Evolutionary conservation across 1,140 invertebrate genomes (phyloP).

Genomic region (Heliothis virescens): DNA sequence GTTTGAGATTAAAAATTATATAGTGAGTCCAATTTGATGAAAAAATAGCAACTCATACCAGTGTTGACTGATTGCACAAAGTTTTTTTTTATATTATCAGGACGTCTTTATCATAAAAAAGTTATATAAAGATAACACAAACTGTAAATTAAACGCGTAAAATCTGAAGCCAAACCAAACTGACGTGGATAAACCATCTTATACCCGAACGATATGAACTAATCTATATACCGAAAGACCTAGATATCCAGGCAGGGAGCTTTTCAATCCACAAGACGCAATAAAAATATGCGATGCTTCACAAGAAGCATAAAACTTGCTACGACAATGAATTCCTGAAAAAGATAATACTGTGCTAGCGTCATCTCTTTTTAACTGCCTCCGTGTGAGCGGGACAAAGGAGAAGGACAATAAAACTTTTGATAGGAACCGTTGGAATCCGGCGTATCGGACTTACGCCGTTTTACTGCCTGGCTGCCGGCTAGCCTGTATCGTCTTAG

Average conservation of each 20-base stretch:
- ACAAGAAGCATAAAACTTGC: conserved; percentile 78
- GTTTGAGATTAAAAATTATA: too few relatives aligned
- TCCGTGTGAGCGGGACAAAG: conserved; percentile 72
- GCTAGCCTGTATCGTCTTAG: conserved; percentile 70
- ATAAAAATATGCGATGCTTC: conserved; percentile 82
- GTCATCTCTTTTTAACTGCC: conserved; percentile 72
- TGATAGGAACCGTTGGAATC: conserved; percentile 80
- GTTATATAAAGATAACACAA: too few relatives aligned
- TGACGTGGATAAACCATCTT: conserved; percentile 23
- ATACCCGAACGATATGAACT: conserved; percentile 11
- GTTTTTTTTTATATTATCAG: too few relatives aligned
- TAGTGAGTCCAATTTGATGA: too few relatives aligned
- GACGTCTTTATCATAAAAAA: too few relatives aligned
- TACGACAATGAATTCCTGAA: conserved; percentile 83
- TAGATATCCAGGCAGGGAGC: conserved; percentile 51
- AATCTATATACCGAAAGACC: conserved; percentile 47
- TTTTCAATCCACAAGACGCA: conserved; percentile 81
- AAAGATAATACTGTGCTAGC: conserved; percentile 75
- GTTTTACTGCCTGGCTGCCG: conserved; percentile 69
- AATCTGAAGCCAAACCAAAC: neutral
- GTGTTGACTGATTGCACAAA: too few relatives aligned
- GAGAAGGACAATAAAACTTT: conserved; percentile 77
- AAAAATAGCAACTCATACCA: too few relatives aligned
- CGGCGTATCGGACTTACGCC: conserved; percentile 77
- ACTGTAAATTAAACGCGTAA: too few relatives aligned